Evolutionary conservation across 2,888 invertebrate genomes (phyloP).

Genomic region (Hyppa rectilinea): DNA sequence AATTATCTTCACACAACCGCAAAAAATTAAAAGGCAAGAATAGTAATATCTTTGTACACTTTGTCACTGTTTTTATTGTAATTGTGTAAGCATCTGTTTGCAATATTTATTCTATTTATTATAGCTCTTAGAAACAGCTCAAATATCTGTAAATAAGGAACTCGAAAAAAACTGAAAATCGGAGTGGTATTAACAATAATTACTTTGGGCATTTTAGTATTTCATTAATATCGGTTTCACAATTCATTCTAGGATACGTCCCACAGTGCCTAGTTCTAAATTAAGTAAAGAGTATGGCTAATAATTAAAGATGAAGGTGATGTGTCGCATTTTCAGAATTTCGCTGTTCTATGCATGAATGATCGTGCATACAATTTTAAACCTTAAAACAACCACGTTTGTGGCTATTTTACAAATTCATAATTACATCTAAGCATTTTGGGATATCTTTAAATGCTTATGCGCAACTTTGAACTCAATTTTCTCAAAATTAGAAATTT

Average conservation of each 20-base stretch:
- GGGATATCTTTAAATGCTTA: too few species aligned
- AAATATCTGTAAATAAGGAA: slow-evolving; percentile 19
- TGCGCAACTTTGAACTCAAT: too few species aligned
- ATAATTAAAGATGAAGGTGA: too few species aligned
- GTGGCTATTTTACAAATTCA: too few species aligned
- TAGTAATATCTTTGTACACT: background rate
- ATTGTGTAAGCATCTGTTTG: slow-evolving; percentile 8
- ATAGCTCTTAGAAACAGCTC: slow-evolving; percentile 31
- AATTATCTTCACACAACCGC: background rate
- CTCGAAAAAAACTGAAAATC: background rate
- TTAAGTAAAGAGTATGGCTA: background rate
- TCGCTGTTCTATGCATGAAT: too few species aligned
- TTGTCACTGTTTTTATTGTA: slow-evolving; percentile 11
- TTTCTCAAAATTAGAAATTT: too few species aligned
- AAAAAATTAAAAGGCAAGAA: background rate
- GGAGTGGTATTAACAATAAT: slow-evolving; percentile 28
- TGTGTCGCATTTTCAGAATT: too few species aligned
- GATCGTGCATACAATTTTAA: too few species aligned
- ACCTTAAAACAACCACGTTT: too few species aligned
- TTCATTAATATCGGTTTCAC: background rate
- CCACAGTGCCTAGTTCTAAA: slow-evolving; percentile 3
- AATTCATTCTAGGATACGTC: slow-evolving; percentile 11
- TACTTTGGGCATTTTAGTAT: slow-evolving; percentile 5
- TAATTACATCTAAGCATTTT: too few species aligned
- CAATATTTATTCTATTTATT: slow-evolving; percentile 15